Conservation (phyloP, 2,888 invertebrate genomes). For the Drosophila mayaguana region DNA sequence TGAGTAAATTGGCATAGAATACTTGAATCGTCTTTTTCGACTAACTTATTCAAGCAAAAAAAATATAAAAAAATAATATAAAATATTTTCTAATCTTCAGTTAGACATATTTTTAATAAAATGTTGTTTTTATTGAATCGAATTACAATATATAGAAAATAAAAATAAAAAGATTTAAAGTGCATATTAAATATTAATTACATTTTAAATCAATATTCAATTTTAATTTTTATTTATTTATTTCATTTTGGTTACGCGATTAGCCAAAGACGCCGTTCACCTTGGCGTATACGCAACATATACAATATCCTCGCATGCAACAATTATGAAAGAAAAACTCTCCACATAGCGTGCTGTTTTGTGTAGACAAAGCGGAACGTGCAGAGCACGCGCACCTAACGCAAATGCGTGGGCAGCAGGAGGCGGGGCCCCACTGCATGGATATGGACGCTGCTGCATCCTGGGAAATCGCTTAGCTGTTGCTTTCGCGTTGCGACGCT, state of each 20-base stretch:
- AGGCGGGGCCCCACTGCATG: slow-evolving; percentile 61
- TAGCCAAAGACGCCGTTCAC: slow-evolving; percentile 23
- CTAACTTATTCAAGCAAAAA: too few species aligned
- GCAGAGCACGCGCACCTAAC: slow-evolving; percentile 73
- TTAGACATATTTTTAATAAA: not conserved
- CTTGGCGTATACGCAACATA: slow-evolving; percentile 58
- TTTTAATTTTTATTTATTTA: not conserved
- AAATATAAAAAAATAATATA: too few species aligned
- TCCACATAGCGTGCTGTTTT: slow-evolving; percentile 51
- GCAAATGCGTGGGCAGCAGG: slow-evolving; percentile 65
- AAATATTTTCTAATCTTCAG: not conserved
- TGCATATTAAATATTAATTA: not conserved
- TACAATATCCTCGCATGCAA: slow-evolving; percentile 63
- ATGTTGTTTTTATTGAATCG: too few species aligned
- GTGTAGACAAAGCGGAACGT: slow-evolving; percentile 57
- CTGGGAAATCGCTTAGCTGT: slow-evolving; percentile 80
- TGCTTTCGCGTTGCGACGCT: slow-evolving; percentile 68
- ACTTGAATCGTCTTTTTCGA: not conserved
- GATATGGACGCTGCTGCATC: slow-evolving; percentile 69
- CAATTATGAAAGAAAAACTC: slow-evolving; percentile 75
- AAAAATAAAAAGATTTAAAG: not conserved
- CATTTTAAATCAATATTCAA: not conserved
- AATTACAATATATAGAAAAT: not conserved
- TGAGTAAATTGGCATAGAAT: not conserved
- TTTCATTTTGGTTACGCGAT: not conserved